A percentile compares a stretch with the other conserved stretches of the same genome.
These are phyloP conservation scores for Calliphora vomitoria DNA, from an alignment of 2,888 invertebrate species.

Conservation along the genomic window DNA sequence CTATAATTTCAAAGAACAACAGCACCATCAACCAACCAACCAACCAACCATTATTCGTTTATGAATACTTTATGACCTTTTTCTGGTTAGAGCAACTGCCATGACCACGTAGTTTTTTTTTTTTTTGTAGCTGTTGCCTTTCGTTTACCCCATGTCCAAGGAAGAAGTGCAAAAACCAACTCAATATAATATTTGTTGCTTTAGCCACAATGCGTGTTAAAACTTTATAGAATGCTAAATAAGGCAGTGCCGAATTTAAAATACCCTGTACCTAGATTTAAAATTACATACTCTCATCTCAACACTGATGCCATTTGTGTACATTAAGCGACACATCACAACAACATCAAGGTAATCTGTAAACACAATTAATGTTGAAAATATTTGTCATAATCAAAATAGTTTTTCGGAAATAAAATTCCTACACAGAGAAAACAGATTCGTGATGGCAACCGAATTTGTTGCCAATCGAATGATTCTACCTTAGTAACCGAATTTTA, in stretches of 20 bases:
- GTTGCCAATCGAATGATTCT: too few relatives aligned
- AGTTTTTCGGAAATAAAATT: too few relatives aligned
- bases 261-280: neutral
- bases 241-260: neutral
- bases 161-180: neutral
- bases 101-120: conserved; percentile 28
- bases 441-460: too few relatives aligned
- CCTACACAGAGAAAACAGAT: too few relatives aligned
- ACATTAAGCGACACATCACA: too few relatives aligned
- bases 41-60: conserved; percentile 49
- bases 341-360: too few relatives aligned
- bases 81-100: conserved; percentile 27
- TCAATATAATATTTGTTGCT: conserved; percentile 36
- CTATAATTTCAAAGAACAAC: conserved; percentile 21
- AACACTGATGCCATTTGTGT: too few relatives aligned
- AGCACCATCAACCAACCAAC: neutral
- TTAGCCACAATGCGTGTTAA: neutral
- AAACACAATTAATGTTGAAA: too few relatives aligned
- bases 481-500: too few relatives aligned
- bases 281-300: too few relatives aligned
- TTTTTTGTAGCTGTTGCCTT: neutral
- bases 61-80: conserved; percentile 68
- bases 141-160: neutral
- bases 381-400: too few relatives aligned
- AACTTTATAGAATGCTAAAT: neutral